Percentiles rank a stretch among this genome's conserved stretches.
phyloP scores from a whole-genome alignment of 2,113 vertebrate genomes.

The Colistium nudipinnis region DNA sequence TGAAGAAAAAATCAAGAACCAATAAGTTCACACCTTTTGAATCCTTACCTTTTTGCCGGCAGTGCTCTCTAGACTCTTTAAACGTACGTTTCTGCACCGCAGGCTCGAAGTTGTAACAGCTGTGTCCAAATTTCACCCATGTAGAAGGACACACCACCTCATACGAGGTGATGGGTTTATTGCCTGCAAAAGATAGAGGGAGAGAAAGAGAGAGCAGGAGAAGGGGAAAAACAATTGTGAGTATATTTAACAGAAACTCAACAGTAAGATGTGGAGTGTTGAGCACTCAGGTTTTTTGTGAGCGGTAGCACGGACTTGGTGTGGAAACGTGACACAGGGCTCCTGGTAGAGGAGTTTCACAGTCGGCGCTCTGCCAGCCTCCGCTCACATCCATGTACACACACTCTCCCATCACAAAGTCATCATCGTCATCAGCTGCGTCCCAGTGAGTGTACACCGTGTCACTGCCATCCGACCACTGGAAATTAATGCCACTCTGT shows the following conservation, averaged over 20 bases:
- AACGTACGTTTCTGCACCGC: constrained; percentile 83
- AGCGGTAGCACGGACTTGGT: constrained; percentile 68
- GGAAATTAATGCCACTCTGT: constrained; percentile 88
- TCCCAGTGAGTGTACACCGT: constrained; percentile 90
- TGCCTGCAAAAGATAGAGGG: constrained; percentile 74
- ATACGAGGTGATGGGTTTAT: constrained; percentile 70
- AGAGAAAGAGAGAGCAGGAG: constrained; percentile 22
- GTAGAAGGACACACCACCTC: constrained; percentile 85
- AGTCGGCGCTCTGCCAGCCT: constrained; percentile 86
- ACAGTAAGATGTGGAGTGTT: background rate
- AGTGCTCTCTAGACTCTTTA: constrained; percentile 87
- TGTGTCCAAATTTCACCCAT: constrained; percentile 90
- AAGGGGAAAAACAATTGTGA: too few relatives aligned
- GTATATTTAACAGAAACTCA: background rate
- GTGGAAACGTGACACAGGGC: constrained; percentile 86
- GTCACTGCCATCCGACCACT: constrained; percentile 90
- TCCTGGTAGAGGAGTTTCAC: constrained; percentile 84
- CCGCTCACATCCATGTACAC: constrained; percentile 89
- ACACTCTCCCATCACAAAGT: constrained; percentile 83
- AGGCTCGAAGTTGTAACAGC: constrained; percentile 93
- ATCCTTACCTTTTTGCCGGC: constrained; percentile 86
- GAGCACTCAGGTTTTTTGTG: background rate
- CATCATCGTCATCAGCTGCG: constrained; percentile 73
- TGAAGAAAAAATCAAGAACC: background rate
- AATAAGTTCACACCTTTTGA: background rate